Percentiles rank a stretch among this genome's conserved stretches.
Conservation (phyloP, 2,113 vertebrate genomes). For the Gymnobelideus leadbeateri region DNA sequence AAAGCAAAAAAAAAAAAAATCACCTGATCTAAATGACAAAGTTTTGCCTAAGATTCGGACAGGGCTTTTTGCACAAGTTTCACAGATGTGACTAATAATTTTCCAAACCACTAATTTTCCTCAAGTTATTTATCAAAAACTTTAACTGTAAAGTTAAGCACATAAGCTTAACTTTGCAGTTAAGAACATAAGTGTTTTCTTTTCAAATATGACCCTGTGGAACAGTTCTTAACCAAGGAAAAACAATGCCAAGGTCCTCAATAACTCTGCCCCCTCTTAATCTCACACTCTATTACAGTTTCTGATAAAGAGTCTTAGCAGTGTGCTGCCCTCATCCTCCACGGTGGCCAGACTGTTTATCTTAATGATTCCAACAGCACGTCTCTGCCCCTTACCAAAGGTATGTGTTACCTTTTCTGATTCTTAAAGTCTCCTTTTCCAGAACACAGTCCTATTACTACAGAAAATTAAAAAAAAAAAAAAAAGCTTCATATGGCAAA, state of each 20-base stretch:
- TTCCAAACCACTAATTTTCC: neutral
- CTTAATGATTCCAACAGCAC: neutral
- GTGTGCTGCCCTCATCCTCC: neutral
- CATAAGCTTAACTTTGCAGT: too few species aligned
- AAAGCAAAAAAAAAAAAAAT: neutral
- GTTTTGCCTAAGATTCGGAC: neutral
- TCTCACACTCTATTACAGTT: neutral
- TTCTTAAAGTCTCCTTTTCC: neutral
- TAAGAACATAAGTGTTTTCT: neutral
- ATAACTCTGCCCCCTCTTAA: neutral
- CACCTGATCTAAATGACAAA: neutral
- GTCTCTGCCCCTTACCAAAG: neutral
- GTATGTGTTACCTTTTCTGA: neutral
- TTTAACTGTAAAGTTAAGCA: neutral
- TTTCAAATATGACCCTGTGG: neutral
- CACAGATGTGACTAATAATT: neutral
- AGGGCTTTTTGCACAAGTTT: neutral
- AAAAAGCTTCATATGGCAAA: too few species aligned
- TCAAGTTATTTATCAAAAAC: neutral
- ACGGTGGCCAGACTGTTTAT: neutral
- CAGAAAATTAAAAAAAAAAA: neutral
- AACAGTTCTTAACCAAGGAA: neutral
- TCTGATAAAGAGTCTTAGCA: neutral
- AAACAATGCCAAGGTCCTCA: neutral
- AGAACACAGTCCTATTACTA: neutral